Evolutionary conservation across 1,140 invertebrate species (phyloP).

Genomic region (Drosophila lacertosa): DNA sequence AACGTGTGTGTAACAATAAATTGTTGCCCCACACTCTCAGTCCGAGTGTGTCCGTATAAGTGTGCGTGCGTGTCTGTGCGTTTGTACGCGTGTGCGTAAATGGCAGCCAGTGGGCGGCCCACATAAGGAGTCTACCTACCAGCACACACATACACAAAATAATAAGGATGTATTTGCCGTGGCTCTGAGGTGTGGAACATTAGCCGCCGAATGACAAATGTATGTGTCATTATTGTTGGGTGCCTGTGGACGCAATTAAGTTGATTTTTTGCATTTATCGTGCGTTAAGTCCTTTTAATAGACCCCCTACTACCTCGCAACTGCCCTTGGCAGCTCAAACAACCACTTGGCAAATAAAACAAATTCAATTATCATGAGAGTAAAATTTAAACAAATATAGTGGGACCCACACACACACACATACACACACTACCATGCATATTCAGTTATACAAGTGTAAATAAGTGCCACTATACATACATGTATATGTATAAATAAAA

Average conservation of each 20-base stretch:
- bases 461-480: slow-evolving; percentile 72
- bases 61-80: slow-evolving; percentile 44
- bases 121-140: slow-evolving; percentile 45
- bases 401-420: slow-evolving; percentile 10
- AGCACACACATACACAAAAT: slow-evolving; percentile 23
- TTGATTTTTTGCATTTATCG: slow-evolving; percentile 19
- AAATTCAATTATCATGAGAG: slow-evolving; percentile 69
- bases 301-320: not conserved
- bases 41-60: slow-evolving; percentile 21
- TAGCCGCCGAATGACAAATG: slow-evolving; percentile 39
- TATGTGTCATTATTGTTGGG: slow-evolving; percentile 39
- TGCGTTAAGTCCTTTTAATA: slow-evolving; percentile 51
- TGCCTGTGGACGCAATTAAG: slow-evolving; percentile 17
- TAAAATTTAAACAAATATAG: slow-evolving; percentile 66
- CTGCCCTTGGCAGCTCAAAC: slow-evolving; percentile 46
- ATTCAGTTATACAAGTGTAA: slow-evolving; percentile 42
- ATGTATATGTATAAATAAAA: slow-evolving; percentile 18
- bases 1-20: slow-evolving; percentile 41
- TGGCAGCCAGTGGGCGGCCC: slow-evolving; percentile 58
- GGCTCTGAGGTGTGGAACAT: slow-evolving; percentile 30
- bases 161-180: slow-evolving; percentile 43
- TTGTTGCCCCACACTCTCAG: slow-evolving; percentile 51
- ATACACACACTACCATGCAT: slow-evolving; percentile 15
- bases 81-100: slow-evolving; percentile 33
- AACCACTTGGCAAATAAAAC: slow-evolving; percentile 38